Evolutionary conservation across 1,140 invertebrate species (phyloP).

Genomic region (Caenorhabditis remanei): DNA sequence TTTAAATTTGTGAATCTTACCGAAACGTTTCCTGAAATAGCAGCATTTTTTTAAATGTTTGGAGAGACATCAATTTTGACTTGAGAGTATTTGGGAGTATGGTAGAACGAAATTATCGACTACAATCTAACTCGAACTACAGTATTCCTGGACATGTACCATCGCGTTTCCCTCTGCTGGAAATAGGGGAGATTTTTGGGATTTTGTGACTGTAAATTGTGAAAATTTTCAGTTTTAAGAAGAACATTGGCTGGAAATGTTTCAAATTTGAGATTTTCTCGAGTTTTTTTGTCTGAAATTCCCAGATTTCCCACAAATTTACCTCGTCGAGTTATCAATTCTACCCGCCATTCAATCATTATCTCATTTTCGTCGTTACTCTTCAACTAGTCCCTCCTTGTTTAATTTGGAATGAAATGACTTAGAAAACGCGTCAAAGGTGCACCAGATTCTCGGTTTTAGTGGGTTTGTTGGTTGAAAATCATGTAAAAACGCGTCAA

Average conservation of each 20-base stretch:
- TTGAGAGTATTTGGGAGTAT: too few species aligned
- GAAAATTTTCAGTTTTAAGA: not conserved
- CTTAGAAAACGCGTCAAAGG: not conserved
- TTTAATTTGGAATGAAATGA: not conserved
- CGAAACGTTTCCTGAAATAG: too few species aligned
- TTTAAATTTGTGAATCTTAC: too few species aligned
- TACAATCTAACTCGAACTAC: too few species aligned
- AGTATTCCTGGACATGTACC: not conserved
- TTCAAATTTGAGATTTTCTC: not conserved
- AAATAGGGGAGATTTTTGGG: not conserved
- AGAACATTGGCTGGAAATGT: not conserved
- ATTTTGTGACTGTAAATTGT: not conserved
- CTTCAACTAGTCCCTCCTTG: constrained; percentile 19
- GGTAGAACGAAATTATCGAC: too few species aligned
- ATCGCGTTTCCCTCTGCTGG: constrained; percentile 25
- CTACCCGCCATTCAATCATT: constrained; percentile 18
- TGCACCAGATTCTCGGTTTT: too few species aligned
- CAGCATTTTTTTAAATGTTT: too few species aligned
- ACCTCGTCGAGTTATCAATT: constrained; percentile 12
- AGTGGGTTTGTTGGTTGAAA: too few species aligned
- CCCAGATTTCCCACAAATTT: not conserved
- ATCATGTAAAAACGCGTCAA: too few species aligned
- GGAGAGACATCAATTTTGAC: too few species aligned
- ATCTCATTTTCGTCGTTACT: constrained; percentile 18
- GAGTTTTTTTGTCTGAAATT: not conserved